Percentiles rank a stretch among this genome's conserved stretches.
Conservation (phyloP, 2,888 invertebrate species). For the Drosophila lutescens region DNA sequence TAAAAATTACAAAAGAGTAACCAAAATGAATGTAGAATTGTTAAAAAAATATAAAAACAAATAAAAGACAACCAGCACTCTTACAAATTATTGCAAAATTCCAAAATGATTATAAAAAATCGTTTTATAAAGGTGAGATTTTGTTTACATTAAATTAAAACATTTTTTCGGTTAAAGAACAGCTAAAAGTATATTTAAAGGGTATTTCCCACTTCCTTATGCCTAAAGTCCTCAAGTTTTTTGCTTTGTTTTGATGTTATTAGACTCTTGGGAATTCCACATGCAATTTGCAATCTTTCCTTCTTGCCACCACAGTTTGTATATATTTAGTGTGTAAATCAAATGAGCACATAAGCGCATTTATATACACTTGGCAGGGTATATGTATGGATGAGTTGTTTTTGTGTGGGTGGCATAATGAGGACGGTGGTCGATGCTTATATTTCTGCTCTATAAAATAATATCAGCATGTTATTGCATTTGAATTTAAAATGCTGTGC, state of each 20-base stretch:
- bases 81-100: too few relatives aligned
- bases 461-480: slow-evolving; percentile 61
- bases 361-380: slow-evolving; percentile 15
- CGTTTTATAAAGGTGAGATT: too few relatives aligned
- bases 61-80: too few relatives aligned
- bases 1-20: too few relatives aligned
- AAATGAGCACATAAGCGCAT: slow-evolving; percentile 61
- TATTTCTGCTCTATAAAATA: slow-evolving; percentile 6
- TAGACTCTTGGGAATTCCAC: slow-evolving; percentile 67
- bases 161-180: too few relatives aligned
- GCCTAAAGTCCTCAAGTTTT: neutral
- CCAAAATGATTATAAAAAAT: too few relatives aligned
- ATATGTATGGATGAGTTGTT: slow-evolving; percentile 4
- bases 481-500: slow-evolving; percentile 55
- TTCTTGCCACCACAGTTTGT: slow-evolving; percentile 35
- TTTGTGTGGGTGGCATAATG: slow-evolving; percentile 35
- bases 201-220: slow-evolving; percentile 9
- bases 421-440: slow-evolving; percentile 6
- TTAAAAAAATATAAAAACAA: too few relatives aligned
- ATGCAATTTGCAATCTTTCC: slow-evolving; percentile 69
- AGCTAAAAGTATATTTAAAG: slow-evolving; percentile 15
- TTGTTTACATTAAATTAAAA: too few relatives aligned
- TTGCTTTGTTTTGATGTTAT: slow-evolving; percentile 55
- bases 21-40: too few relatives aligned
- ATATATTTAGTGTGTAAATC: slow-evolving; percentile 55